These are phyloP conservation scores for Acanthosepion lycidas DNA, from an alignment of 2,888 invertebrate species.

Conservation along the genomic window DNA sequence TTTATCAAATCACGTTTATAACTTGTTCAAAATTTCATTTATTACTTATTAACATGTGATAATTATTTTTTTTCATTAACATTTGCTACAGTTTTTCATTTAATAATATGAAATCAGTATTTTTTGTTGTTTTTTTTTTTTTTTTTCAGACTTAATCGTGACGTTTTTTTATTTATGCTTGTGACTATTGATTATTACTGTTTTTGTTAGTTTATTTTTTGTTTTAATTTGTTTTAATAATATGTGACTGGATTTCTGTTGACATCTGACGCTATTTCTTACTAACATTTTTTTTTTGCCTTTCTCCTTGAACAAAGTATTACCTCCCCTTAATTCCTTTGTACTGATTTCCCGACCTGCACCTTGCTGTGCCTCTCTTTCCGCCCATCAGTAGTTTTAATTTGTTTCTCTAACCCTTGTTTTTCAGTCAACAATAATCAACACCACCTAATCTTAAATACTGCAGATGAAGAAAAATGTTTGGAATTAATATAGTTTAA, in stretches of 20 bases:
- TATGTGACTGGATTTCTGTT: background rate
- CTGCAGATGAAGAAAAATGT: too few species aligned
- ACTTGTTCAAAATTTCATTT: background rate
- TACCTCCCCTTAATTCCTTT: background rate
- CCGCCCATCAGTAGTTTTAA: background rate
- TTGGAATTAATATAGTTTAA: too few species aligned
- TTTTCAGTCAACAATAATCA: too few species aligned
- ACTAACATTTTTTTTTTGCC: background rate
- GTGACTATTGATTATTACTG: background rate
- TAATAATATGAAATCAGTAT: background rate
- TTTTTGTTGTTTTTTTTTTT: background rate
- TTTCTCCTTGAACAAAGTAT: too few species aligned
- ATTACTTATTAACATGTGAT: background rate
- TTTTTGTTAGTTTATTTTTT: background rate
- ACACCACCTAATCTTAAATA: too few species aligned
- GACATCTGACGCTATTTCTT: background rate
- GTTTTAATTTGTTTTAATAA: background rate
- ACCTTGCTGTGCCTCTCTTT: background rate
- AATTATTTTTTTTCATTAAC: background rate
- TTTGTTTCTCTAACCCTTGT: background rate
- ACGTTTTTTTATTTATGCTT: background rate
- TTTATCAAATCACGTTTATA: background rate
- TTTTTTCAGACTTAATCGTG: background rate
- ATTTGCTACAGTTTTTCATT: background rate
- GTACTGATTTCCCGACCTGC: constrained; percentile 4